Percentiles rank a stretch among this genome's conserved stretches.
Evolutionary conservation across 2,797 vertebrate genomes (phyloP).

Genomic region (Leucoraja ocellata): DNA sequence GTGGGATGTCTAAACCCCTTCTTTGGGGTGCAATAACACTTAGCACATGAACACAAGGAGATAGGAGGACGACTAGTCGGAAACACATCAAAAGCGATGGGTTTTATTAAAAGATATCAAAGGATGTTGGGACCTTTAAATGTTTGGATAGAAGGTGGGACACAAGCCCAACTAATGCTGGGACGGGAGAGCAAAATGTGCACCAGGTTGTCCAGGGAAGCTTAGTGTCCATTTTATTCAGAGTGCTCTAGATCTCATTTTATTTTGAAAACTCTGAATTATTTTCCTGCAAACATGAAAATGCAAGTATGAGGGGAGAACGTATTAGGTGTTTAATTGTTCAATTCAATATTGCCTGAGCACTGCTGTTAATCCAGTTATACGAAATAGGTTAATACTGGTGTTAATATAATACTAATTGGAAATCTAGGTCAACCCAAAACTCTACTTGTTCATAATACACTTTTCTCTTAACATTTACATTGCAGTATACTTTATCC

Average conservation of each 20-base stretch:
- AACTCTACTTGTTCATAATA: neutral
- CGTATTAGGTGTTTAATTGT: neutral
- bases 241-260: neutral
- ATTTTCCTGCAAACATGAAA: neutral
- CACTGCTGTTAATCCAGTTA: neutral
- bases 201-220: neutral
- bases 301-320: neutral
- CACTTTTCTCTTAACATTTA: neutral
- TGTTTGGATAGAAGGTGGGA: neutral
- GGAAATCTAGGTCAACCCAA: neutral
- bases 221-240: neutral
- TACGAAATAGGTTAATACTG: neutral
- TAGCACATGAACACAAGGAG: neutral
- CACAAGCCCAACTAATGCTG: neutral
- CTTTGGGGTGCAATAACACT: neutral
- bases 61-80: neutral
- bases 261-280: neutral
- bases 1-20: neutral
- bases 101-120: neutral
- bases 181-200: neutral
- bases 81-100: neutral
- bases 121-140: neutral
- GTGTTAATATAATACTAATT: neutral
- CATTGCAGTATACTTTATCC: neutral
- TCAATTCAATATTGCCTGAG: neutral